Percentiles rank a stretch among this genome's conserved stretches.
phyloP scores from a whole-genome alignment of 2,113 vertebrate genomes.

The Bos javanicus region DNA sequence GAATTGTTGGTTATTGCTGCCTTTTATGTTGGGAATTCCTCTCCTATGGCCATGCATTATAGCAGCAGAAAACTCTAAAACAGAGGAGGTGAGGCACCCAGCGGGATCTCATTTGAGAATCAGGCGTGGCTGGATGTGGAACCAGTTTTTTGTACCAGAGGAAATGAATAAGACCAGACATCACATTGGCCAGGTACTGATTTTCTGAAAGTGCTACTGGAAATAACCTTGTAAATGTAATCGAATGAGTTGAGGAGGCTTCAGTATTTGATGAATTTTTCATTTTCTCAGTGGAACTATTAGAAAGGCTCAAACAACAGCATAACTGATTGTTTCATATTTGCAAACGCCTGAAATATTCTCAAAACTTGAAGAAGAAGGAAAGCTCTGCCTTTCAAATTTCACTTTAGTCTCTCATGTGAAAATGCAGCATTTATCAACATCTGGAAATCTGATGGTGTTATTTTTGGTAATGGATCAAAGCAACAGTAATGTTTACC shows the following conservation, averaged over 20 bases:
- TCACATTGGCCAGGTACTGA: slow-evolving; percentile 89
- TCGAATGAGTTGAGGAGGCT: neutral
- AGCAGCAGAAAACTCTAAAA: neutral
- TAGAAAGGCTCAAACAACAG: neutral
- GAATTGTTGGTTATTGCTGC: slow-evolving; percentile 69
- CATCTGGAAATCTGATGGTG: slow-evolving; percentile 49
- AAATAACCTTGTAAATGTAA: neutral
- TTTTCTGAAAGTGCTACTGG: neutral
- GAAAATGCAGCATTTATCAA: slow-evolving; percentile 42
- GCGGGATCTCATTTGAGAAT: slow-evolving; percentile 70
- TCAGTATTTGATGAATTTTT: neutral
- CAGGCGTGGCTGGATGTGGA: slow-evolving; percentile 90
- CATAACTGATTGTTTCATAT: neutral
- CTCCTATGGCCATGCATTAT: slow-evolving; percentile 74
- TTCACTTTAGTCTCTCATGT: neutral
- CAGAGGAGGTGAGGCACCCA: neutral
- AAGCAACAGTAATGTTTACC: slow-evolving; percentile 56
- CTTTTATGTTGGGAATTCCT: slow-evolving; percentile 71
- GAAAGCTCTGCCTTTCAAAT: neutral
- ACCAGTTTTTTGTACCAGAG: slow-evolving; percentile 88
- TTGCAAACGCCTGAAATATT: neutral
- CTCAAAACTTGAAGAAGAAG: neutral
- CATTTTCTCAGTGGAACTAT: neutral
- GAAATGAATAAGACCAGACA: slow-evolving; percentile 79
- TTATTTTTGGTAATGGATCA: slow-evolving; percentile 64